Conservation (phyloP, 1,140 invertebrate species). For the Nymphalis io region DNA sequence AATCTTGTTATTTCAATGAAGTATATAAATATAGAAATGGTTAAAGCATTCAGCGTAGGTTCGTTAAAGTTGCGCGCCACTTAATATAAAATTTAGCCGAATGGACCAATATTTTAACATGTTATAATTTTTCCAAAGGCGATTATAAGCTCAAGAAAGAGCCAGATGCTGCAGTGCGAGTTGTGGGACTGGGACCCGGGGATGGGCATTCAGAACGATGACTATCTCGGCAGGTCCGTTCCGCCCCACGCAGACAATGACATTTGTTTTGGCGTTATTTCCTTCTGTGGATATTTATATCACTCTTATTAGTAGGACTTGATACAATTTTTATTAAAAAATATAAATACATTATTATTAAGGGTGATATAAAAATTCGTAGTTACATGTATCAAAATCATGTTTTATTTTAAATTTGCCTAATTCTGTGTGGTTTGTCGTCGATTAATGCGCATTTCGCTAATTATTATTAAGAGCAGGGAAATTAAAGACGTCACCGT, state of each 20-base stretch:
- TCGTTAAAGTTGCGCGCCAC: not conserved
- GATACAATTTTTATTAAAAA: not conserved
- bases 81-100: not conserved
- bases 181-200: constrained; percentile 93
- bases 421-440: constrained; percentile 19
- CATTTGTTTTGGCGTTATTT: constrained; percentile 27
- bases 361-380: not conserved
- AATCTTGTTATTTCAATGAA: no score
- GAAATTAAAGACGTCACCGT: not conserved
- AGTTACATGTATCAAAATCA: not conserved
- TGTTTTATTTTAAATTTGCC: constrained; percentile 1
- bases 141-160: constrained; percentile 86
- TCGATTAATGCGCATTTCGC: constrained; percentile 1
- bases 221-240: constrained; percentile 91
- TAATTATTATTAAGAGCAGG: not conserved
- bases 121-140: constrained; percentile 82
- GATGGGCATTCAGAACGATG: constrained; percentile 90
- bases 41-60: no score
- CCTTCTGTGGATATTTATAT: constrained; percentile 28
- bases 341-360: not conserved
- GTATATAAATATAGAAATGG: no score
- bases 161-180: constrained; percentile 86
- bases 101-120: constrained; percentile 31
- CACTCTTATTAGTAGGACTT: not conserved
- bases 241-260: constrained; percentile 7